These are phyloP conservation scores for Anticlea derivata DNA, from an alignment of 2,888 invertebrate species.

Conservation along the genomic window DNA sequence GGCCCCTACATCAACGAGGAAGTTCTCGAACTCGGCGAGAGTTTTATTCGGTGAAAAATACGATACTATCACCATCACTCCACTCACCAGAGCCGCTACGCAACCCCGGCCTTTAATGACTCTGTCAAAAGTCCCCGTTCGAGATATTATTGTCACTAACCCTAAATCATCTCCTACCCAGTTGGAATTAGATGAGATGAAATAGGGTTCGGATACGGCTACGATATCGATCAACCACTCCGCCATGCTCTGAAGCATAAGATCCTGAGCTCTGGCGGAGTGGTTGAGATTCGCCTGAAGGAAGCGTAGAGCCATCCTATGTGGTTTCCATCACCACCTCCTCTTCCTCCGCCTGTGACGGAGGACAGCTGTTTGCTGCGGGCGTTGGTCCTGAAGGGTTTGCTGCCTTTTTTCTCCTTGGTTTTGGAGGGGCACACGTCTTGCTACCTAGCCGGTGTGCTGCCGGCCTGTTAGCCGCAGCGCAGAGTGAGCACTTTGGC, in stretches of 20 bases:
- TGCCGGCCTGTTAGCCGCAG: background rate
- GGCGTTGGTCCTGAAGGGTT: too few relatives aligned
- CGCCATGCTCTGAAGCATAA: conserved; percentile 5
- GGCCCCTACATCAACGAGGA: too few relatives aligned
- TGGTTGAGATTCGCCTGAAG: conserved; percentile 8
- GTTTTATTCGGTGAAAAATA: too few relatives aligned
- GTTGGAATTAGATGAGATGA: background rate
- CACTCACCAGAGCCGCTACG: too few relatives aligned
- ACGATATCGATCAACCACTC: conserved; percentile 8
- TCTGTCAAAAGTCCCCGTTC: background rate
- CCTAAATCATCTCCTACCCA: background rate
- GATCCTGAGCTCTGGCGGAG: conserved; percentile 10
- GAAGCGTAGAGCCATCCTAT: background rate
- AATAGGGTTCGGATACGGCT: conserved; percentile 2
- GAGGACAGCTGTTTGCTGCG: too few relatives aligned
- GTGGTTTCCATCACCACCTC: background rate
- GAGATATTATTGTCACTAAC: background rate
- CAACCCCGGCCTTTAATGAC: background rate
- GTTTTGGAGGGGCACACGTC: background rate
- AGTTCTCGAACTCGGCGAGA: too few relatives aligned
- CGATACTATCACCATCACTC: too few relatives aligned
- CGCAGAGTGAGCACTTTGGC: background rate
- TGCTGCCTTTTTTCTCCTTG: too few relatives aligned
- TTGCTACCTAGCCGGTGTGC: background rate
- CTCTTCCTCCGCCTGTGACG: background rate